These are phyloP conservation scores for Mythimna ferrago DNA, from an alignment of 2,888 invertebrate species.

Conservation along the genomic window DNA sequence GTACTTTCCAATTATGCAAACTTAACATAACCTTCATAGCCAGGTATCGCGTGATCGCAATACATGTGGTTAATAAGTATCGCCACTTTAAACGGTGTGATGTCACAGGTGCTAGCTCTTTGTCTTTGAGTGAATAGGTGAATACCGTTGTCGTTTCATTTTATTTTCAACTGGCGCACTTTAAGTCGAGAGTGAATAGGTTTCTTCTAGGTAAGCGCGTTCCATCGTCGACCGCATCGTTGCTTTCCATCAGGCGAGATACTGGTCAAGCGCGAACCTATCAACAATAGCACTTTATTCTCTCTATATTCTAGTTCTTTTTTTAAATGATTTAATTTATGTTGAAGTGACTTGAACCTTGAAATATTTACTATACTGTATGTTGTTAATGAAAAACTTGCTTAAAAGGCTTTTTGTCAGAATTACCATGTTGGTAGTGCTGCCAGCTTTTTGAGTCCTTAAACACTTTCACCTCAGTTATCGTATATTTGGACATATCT, in stretches of 20 bases:
- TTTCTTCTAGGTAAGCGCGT: no score
- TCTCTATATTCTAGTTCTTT: conserved; percentile 2
- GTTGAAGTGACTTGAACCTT: background rate
- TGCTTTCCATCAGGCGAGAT: no score
- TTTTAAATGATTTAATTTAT: background rate
- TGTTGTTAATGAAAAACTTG: no score
- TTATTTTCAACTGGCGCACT: conserved; percentile 18
- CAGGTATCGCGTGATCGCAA: conserved; percentile 46
- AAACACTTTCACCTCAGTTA: background rate
- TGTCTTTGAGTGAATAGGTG: conserved; percentile 23
- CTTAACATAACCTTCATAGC: conserved; percentile 45
- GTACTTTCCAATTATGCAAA: conserved; percentile 46
- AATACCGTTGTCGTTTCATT: conserved; percentile 27
- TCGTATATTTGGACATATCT: background rate
- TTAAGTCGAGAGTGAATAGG: background rate
- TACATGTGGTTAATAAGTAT: conserved; percentile 20
- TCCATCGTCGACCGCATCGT: no score
- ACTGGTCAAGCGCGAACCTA: no score
- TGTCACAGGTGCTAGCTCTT: conserved; percentile 48
- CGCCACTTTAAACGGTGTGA: conserved; percentile 26
- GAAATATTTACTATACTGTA: background rate
- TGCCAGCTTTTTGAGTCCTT: background rate
- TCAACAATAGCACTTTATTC: background rate
- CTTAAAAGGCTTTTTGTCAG: no score
- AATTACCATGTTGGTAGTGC: background rate